Percentiles rank a stretch among this genome's conserved stretches.
Conservation (phyloP, 2,113 vertebrate species). For the Sinocyclocheilus anshuiensis region DNA sequence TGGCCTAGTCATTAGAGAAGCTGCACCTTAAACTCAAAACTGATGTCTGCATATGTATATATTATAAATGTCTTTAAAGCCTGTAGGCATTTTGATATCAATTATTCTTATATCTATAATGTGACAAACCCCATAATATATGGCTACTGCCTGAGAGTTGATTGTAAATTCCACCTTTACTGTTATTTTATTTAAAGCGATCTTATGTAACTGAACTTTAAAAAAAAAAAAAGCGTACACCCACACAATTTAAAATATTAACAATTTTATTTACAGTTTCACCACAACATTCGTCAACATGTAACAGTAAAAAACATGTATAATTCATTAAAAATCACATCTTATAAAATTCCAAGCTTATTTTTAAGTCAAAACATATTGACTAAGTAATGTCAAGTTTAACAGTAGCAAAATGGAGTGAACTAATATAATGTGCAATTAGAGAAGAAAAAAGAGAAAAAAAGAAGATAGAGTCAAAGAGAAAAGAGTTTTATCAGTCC, state of each 20-base stretch:
- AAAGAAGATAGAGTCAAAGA: background rate
- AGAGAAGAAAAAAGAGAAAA: background rate
- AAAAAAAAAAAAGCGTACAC: too few species aligned
- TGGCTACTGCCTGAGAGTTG: background rate
- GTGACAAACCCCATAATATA: background rate
- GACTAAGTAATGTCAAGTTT: background rate
- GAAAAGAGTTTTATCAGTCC: background rate
- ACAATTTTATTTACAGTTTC: conserved; percentile 3
- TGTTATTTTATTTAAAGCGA: background rate
- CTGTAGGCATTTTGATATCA: background rate
- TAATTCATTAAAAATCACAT: background rate
- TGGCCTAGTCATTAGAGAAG: background rate
- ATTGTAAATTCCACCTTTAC: background rate
- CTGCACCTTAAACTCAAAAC: background rate
- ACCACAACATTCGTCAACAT: background rate
- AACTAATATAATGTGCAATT: background rate
- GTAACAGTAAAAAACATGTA: background rate
- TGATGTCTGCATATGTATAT: background rate
- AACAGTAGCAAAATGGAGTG: background rate
- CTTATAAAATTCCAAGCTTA: background rate
- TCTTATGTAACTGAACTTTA: background rate
- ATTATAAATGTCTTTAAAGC: background rate
- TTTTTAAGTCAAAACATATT: background rate
- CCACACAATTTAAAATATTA: background rate
- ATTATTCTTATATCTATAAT: background rate